Percentiles rank a stretch among this genome's conserved stretches.
These are phyloP conservation scores for Ptychobarbus kaznakovi DNA, from an alignment of 2,797 vertebrate genomes.

Conservation along the genomic window DNA sequence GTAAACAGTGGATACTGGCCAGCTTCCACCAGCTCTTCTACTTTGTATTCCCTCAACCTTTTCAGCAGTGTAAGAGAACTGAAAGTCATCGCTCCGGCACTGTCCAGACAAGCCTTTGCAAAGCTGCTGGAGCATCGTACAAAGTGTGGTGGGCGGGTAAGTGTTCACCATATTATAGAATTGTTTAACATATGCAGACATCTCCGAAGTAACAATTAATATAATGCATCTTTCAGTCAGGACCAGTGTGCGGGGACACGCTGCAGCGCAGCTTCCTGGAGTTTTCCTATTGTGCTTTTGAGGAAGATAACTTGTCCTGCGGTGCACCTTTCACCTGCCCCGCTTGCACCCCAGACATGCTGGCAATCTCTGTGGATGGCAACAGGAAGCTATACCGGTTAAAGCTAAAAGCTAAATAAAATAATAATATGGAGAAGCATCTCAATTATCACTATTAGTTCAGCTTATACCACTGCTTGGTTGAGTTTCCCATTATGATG, in stretches of 20 bases:
- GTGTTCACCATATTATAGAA: neutral
- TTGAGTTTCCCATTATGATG: too few relatives aligned
- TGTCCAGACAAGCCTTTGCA: slow-evolving; percentile 6
- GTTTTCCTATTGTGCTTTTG: slow-evolving; percentile 9
- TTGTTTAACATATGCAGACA: neutral
- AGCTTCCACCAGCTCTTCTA: neutral
- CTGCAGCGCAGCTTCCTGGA: neutral
- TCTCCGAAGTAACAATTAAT: neutral
- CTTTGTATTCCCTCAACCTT: neutral
- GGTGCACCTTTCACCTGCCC: slow-evolving; percentile 29
- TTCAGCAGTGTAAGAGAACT: slow-evolving; percentile 7
- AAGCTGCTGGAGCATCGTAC: neutral
- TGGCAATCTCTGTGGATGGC: slow-evolving; percentile 20
- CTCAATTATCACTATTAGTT: too few relatives aligned
- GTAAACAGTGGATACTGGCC: neutral
- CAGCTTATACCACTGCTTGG: neutral
- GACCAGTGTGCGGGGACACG: neutral
- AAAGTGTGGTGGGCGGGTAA: neutral
- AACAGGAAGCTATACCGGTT: neutral
- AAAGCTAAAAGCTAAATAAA: too few relatives aligned
- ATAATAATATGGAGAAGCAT: too few relatives aligned
- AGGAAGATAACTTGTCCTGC: slow-evolving; percentile 24
- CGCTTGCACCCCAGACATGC: slow-evolving; percentile 12
- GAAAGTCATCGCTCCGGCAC: neutral
- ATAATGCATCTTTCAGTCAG: neutral